Base-by-base conservation (phyloP, 1,140 invertebrate species). In the Zaprionus nigranus region DNA sequence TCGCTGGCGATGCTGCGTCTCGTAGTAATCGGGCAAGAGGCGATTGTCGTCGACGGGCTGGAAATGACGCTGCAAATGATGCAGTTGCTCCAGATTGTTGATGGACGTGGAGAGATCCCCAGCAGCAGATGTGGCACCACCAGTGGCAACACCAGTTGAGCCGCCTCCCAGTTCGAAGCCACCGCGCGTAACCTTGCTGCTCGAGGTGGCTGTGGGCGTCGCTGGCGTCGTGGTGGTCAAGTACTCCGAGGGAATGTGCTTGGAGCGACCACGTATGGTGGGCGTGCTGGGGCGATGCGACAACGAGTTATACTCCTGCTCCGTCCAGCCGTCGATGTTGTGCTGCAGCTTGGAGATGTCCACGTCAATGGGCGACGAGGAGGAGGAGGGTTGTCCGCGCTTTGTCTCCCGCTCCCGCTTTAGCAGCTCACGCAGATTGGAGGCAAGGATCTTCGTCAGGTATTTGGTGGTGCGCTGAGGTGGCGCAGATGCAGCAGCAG, bases 311-410 rank as follows among this genome's bases (percentile, higher is more conserved):
- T 94, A 96, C 91, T 96, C 96, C 93, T 97, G 96, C 78, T 96
- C 96, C 2, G 96, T 97, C 96, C 96, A 97, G 38, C 96, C 96
- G 82, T 97, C 96, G 43, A 97, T 97, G 77, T 96, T 97, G 79
- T 96, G 96, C 86, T 97, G 96, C 56, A 97, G 90, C 82, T 95
- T 95, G 26, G 95, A 94, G 17, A 96, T 94, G 82, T 97, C 96
- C 78, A 96, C 96, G 0, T 94, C 94, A 43, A 94, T 93, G 26
- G 36, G 6, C 34, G 11, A 15, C 67, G 61, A 40, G 0, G 38
- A 40, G 38, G 60, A 9, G 2, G n/a, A n/a, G 3, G 40, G 40
- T 46, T 7, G 40, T 46, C n/a, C 40, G 7, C 56, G 66, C 46
- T 87, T 77, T 26, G 84, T 68, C 12, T 92, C 90, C 26, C 92